Evolutionary conservation across 2,113 vertebrate genomes (phyloP).

Genomic region (Condylura cristata): DNA sequence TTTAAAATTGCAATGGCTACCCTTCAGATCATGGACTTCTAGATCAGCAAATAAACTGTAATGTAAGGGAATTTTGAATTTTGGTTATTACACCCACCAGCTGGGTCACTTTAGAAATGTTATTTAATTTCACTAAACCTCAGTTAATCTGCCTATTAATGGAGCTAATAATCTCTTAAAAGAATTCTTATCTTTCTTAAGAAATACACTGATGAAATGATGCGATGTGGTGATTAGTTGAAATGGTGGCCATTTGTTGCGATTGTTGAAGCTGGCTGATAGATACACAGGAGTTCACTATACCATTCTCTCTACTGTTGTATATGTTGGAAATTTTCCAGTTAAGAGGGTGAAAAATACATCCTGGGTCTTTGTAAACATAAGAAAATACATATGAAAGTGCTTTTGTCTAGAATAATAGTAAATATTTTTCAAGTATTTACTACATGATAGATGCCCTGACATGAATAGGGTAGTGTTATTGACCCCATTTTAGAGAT

Average conservation of each 20-base stretch:
- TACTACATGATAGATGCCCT: not conserved
- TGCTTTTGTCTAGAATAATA: not conserved
- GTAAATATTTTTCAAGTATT: not conserved
- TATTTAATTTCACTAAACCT: not conserved
- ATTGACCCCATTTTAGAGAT: not conserved
- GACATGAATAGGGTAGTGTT: not conserved
- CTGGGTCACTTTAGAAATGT: not conserved
- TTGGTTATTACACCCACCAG: not conserved
- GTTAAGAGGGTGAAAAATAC: not conserved
- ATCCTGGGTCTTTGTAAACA: not conserved
- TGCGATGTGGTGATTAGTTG: not conserved
- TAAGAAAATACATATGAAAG: not conserved
- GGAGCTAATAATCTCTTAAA: slow-evolving; percentile 6
- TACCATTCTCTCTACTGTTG: not conserved
- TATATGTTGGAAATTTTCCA: not conserved
- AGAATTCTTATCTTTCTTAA: slow-evolving; percentile 25
- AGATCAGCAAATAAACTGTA: not conserved
- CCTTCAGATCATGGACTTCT: not conserved
- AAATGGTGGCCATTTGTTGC: not conserved
- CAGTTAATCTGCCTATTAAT: not conserved
- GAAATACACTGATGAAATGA: not conserved
- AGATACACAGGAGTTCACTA: not conserved
- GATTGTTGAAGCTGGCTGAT: not conserved
- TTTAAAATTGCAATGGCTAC: slow-evolving; percentile 36
- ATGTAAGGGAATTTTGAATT: slow-evolving; percentile 3